Evolutionary conservation across 92 coral and sea anemone genomes (phyloP).

Genomic region (Pocillopora meandrina): DNA sequence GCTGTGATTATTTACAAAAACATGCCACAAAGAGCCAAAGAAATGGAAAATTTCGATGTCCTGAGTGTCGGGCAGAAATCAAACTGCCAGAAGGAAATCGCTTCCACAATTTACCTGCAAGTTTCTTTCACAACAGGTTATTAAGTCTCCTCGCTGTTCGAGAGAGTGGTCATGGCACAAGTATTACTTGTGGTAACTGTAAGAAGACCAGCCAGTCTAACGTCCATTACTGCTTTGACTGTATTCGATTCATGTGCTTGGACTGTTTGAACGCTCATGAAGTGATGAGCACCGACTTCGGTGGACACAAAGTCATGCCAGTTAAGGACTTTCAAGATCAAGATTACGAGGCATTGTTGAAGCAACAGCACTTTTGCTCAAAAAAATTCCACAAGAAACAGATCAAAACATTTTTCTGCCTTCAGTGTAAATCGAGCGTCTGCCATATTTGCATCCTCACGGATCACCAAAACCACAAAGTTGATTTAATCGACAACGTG

Average conservation of each 20-base stretch:
- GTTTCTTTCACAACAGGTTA: neutral
- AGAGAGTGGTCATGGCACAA: neutral
- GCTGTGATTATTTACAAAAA: slow-evolving; percentile 26
- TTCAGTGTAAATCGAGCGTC: neutral
- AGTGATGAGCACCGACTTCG: neutral
- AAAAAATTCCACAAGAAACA: neutral
- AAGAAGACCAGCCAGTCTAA: neutral
- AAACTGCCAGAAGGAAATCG: neutral
- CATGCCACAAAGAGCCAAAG: neutral
- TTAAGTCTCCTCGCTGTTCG: slow-evolving; percentile 1
- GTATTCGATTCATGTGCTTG: slow-evolving; percentile 19
- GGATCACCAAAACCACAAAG: neutral
- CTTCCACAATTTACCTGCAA: slow-evolving; percentile 4
- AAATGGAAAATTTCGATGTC: slow-evolving; percentile 4
- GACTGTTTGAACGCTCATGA: slow-evolving; percentile 32
- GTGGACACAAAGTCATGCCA: neutral
- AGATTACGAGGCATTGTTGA: slow-evolving; percentile 8
- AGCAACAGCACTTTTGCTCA: neutral
- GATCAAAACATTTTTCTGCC: neutral
- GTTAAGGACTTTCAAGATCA: slow-evolving; percentile 5
- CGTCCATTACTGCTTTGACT: slow-evolving; percentile 22
- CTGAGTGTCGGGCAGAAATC: slow-evolving; percentile 5
- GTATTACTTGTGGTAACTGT: neutral
- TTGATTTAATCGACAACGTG: neutral
- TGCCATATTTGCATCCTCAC: slow-evolving; percentile 7